Evolutionary conservation across 2,888 invertebrate genomes (phyloP), one percentile per base, ranked within the genome.

Genomic region (Hydraecia micacea): DNA sequence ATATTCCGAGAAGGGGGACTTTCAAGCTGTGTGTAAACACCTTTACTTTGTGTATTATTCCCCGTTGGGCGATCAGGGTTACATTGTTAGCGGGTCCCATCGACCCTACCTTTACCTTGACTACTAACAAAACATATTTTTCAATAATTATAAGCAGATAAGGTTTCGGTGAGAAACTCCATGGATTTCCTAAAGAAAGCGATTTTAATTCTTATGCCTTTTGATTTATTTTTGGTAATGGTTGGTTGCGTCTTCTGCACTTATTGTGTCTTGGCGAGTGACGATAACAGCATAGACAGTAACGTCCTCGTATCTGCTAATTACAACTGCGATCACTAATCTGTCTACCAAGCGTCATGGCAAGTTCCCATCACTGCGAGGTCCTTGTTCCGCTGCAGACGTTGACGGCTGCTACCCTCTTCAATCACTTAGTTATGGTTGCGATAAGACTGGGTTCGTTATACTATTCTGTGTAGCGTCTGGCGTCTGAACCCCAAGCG

Each of bases 41-140:
- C 75, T 88, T 80, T 76, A 77, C 42, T 81, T 77, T 82, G 86
- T 83, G 77, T 87, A 67, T 39, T 55, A 62, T 77, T 73, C 65
- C 78, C 60, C 62, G 65, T 21, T 15, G 42, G 67, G 67, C 81
- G 87, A 80, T 86, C 88, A 81, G 82, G 82, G 88, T 86, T 84
- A 88, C 88, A 82, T 82, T 86, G 87, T 88, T 58, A 76, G 66
- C 21, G 28, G 67, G 42, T n/a, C 46, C 60, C 68, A 2, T 11
- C 75, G 58, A 39, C 62, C 76, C 72, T 32, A 36, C 63, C 63
- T 21, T 21, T 65, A n/a, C 32, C 49, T 63, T 77, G 36, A 72
- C 32, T 42, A 28, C 68, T 72, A 58, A 52, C 11, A 70, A 75
- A 79, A 82, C 36, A 72, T 66, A 60, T 77, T 76, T 46, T 65